Base-by-base conservation (phyloP, 2,797 vertebrate species). In the Malacoctenus gilli region DNA sequence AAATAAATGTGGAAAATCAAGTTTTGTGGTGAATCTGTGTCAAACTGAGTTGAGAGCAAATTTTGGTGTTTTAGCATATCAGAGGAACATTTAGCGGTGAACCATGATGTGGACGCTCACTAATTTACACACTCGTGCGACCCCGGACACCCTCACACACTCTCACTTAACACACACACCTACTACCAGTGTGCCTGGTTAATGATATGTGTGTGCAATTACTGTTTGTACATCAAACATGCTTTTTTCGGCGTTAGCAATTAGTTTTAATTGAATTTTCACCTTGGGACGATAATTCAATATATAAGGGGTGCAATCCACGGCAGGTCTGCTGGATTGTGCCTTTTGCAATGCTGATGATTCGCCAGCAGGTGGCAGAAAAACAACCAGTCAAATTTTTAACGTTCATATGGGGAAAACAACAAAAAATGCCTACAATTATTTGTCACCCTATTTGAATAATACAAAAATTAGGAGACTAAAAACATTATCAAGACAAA, bases 111-210 rank as follows among this genome's bases (percentile, higher is more conserved):
- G 67, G 62, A 56, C 70, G 15, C 59, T 12, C 49, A 34, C 35
- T 74, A 68, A 88, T 89, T 87, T 81, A 72, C 88, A 89, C 75
- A 56, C 41, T 52, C 58, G 60, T 83, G 89, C 77, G 76, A 88
- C 61, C 39, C 38, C 5, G 37, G 35, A 10, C 30, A 32, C 30
- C 8, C 7, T 10, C 30, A 4, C 1, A 1, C 1, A 4, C 30
- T 11, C 9, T 11, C 18, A 41, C 13, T 21, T n/a, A n/a, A 41
- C 19, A 37, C 20, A 22, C 21, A 31, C n/a, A 49, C 35, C 15
- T 11, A 39, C 12, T 21, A 2, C 20, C 46, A 13, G 15, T 37
- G 34, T 25, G 31, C 39, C 36, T 36, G 38, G 41, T 12, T 55
- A 23, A n/a, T 31, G 19, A 10, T 12, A 11, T 57, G 37, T 51